Evolutionary conservation across 2,888 invertebrate species (phyloP).

Genomic region (Eupithecia subumbrata): DNA sequence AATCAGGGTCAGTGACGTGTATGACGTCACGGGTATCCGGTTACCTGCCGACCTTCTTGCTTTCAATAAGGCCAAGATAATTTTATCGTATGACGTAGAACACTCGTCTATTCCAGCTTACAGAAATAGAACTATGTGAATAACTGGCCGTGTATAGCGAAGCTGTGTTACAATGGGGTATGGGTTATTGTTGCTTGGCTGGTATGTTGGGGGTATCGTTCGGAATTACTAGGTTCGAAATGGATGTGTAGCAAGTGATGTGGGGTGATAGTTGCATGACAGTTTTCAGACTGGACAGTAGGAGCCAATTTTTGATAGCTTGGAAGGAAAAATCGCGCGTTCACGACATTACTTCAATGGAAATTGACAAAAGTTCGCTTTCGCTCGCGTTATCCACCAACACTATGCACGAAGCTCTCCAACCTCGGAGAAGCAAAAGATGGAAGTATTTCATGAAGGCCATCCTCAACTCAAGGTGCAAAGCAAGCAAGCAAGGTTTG

Average conservation of each 20-base stretch:
- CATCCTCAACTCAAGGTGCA: neutral
- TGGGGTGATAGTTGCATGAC: neutral
- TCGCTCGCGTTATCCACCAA: too few species aligned
- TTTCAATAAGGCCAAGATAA: conserved; percentile 81
- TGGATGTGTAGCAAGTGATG: conserved; percentile 1
- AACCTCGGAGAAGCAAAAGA: too few species aligned
- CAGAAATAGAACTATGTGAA: conserved; percentile 64
- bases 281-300: neutral
- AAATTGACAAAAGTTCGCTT: too few species aligned
- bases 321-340: neutral
- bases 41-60: conserved; percentile 76
- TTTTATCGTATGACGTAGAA: conserved; percentile 78
- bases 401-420: too few species aligned
- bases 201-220: neutral
- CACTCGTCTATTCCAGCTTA: conserved; percentile 59
- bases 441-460: neutral
- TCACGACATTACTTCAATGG: too few species aligned
- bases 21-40: conserved; percentile 70
- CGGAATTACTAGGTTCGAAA: neutral
- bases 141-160: conserved; percentile 38
- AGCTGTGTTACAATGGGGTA: conserved; percentile 33
- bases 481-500: too few species aligned
- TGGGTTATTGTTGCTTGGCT: conserved; percentile 27
- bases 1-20: conserved; percentile 59
- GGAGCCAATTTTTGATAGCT: neutral